Conservation (phyloP, 2,113 vertebrate genomes). For the Muntiacus reevesi region DNA sequence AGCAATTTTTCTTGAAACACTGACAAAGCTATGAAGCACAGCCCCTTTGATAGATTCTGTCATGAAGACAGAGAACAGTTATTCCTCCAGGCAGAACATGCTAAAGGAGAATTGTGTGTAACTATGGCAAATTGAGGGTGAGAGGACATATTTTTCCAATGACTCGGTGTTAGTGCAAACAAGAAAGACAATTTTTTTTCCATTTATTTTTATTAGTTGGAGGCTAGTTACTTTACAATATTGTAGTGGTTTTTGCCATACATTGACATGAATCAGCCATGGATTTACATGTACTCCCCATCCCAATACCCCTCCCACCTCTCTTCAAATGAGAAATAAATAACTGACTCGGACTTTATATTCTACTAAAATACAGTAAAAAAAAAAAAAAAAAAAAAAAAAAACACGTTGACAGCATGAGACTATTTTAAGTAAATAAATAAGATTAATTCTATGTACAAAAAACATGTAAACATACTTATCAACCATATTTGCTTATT, state of each 20-base stretch:
- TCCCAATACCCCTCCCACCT: no score
- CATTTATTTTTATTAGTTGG: no score
- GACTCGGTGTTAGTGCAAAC: neutral
- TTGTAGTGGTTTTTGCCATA: no score
- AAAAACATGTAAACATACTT: neutral
- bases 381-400: neutral
- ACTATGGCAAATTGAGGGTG: neutral
- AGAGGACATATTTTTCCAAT: neutral
- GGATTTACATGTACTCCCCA: no score
- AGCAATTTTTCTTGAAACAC: constrained; percentile 22
- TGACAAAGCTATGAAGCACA: neutral
- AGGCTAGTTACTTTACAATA: no score
- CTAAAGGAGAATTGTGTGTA: neutral
- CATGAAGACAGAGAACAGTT: neutral
- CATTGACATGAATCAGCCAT: no score
- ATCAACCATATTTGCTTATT: neutral
- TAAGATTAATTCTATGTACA: neutral
- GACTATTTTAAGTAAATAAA: constrained; percentile 21
- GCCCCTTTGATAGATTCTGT: neutral
- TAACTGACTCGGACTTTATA: neutral
- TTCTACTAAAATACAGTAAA: neutral
- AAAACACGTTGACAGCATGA: neutral
- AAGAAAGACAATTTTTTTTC: neutral
- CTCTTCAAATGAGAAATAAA: neutral
- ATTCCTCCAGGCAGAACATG: neutral